These are phyloP conservation scores for Dasypolia templi DNA, from an alignment of 2,888 invertebrate genomes.

Conservation along the genomic window DNA sequence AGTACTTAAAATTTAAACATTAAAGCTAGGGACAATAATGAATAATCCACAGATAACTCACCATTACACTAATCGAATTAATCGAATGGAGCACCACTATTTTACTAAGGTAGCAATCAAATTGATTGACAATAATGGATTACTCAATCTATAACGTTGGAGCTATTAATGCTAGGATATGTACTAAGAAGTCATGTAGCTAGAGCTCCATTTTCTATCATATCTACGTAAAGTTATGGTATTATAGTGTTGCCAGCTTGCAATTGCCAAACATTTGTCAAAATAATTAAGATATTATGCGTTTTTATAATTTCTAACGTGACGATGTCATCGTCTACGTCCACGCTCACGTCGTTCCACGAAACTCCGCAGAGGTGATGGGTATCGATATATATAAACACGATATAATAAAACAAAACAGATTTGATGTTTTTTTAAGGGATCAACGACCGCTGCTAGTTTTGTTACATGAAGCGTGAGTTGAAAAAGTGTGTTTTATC, in stretches of 20 bases:
- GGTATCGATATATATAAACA: too few species aligned
- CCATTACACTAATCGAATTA: constrained; percentile 67
- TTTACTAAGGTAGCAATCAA: constrained; percentile 65
- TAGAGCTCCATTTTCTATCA: neutral
- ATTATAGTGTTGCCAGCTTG: neutral
- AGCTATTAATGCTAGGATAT: constrained; percentile 42
- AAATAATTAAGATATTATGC: neutral
- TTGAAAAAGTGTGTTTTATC: too few species aligned
- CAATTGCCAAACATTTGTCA: neutral
- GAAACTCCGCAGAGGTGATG: too few species aligned
- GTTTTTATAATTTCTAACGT: too few species aligned
- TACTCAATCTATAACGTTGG: constrained; percentile 44
- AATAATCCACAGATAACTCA: constrained; percentile 57
- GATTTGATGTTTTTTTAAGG: too few species aligned
- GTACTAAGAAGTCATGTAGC: constrained; percentile 7
- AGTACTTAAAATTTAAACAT: constrained; percentile 49
- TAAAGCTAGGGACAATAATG: constrained; percentile 37
- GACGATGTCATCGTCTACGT: too few species aligned
- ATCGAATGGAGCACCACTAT: constrained; percentile 52
- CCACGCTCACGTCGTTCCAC: too few species aligned
- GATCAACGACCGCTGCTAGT: too few species aligned
- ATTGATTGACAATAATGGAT: constrained; percentile 72
- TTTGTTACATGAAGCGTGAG: too few species aligned
- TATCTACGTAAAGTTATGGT: neutral
- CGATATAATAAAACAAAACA: too few species aligned